Evolutionary conservation across 2,797 vertebrate species (phyloP).

Genomic region (Delichon dasypus): DNA sequence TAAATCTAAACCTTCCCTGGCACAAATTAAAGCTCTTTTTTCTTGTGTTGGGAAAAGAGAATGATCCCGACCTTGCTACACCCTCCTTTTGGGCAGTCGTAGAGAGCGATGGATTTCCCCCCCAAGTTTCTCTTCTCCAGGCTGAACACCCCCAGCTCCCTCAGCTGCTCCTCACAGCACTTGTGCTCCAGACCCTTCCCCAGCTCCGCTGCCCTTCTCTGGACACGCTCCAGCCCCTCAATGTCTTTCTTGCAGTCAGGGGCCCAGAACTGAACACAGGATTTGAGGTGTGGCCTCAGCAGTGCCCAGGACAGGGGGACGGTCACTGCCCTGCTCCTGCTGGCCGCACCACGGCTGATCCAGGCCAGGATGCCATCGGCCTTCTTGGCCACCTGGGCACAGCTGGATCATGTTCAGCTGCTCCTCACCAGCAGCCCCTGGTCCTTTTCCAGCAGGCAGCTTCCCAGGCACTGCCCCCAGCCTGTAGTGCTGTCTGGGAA

Average conservation of each 20-base stretch:
- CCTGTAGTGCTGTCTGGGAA: no score
- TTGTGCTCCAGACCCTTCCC: neutral
- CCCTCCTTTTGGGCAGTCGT: rapidly evolving
- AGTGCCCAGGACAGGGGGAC: neutral
- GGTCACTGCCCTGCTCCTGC: neutral
- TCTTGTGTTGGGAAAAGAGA: neutral
- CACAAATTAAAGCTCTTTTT: neutral
- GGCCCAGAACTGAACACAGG: neutral
- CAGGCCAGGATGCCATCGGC: no score
- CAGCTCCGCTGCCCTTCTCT: neutral
- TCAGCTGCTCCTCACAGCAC: neutral
- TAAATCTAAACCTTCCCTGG: neutral
- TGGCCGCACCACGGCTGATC: neutral
- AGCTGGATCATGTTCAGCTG: no score
- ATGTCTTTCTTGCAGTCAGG: neutral
- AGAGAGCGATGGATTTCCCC: rapidly evolving
- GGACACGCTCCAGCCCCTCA: neutral
- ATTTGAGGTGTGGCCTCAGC: neutral
- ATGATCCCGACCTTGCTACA: rapidly evolving
- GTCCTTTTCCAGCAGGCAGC: no score
- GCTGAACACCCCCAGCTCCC: neutral
- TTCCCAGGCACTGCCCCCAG: no score
- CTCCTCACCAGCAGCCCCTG: no score
- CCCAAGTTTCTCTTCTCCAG: neutral
- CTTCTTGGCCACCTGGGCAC: no score